A percentile compares a stretch with the other conserved stretches of the same genome.
phyloP scores from a whole-genome alignment of 1,140 invertebrate species.

The Lycorma delicatula region DNA sequence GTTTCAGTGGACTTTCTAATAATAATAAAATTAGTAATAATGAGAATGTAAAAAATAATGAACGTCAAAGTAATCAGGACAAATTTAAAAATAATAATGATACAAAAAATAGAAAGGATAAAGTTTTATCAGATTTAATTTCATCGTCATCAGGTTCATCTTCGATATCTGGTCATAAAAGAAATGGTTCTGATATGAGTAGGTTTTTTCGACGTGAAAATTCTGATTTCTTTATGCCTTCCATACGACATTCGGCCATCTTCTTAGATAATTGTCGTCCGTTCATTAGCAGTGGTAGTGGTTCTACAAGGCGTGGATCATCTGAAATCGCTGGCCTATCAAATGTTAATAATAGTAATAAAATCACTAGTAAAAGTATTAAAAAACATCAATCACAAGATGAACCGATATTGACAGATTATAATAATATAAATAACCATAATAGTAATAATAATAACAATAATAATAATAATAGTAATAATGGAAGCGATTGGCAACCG shows the following conservation, averaged over 20 bases:
- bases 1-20: slow-evolving; percentile 42
- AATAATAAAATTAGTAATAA: slow-evolving; percentile 33
- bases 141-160: too few relatives aligned
- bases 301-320: slow-evolving; percentile 21
- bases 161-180: slow-evolving; percentile 21
- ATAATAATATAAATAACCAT: too few relatives aligned
- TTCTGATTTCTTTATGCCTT: slow-evolving; percentile 58
- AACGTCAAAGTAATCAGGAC: neutral
- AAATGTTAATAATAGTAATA: neutral
- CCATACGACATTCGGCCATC: slow-evolving; percentile 65
- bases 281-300: slow-evolving; percentile 6
- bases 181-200: slow-evolving; percentile 27
- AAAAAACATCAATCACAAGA: slow-evolving; percentile 44
- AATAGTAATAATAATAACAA: too few relatives aligned
- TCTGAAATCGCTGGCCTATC: slow-evolving; percentile 22
- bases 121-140: neutral
- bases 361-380: slow-evolving; percentile 25
- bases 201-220: slow-evolving; percentile 71
- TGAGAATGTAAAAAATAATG: slow-evolving; percentile 18
- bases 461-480: too few relatives aligned
- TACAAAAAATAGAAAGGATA: slow-evolving; percentile 1
- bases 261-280: slow-evolving; percentile 42
- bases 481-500: slow-evolving; percentile 23
- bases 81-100: slow-evolving; percentile 18
- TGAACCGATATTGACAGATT: slow-evolving; percentile 64